Evolutionary conservation across 37 sponge, comb jelly and placozoan species (phyloP).

Genomic region (Oopsacas minuta): DNA sequence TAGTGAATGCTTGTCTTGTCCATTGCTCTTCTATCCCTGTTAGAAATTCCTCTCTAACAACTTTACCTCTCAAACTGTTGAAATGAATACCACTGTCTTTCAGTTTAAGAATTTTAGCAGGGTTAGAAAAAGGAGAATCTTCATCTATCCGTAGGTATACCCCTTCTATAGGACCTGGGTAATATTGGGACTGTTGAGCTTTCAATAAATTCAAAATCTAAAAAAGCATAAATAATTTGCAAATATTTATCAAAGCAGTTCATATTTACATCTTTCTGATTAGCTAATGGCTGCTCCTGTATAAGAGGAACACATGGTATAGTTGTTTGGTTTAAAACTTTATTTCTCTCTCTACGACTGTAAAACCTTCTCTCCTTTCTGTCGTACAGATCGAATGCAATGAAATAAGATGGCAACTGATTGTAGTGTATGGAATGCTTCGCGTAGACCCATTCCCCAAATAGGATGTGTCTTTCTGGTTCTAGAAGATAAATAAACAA

Average conservation of each 20-base stretch:
- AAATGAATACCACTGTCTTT: not conserved
- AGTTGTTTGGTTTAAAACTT: conserved; percentile 33
- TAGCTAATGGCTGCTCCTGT: conserved; percentile 29
- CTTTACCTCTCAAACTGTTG: conserved; percentile 36
- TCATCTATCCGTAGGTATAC: conserved; percentile 68
- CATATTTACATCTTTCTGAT: conserved; percentile 48
- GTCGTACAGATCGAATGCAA: conserved; percentile 72
- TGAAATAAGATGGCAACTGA: conserved; percentile 55
- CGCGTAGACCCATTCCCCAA: conserved; percentile 86
- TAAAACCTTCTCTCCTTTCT: conserved; percentile 29
- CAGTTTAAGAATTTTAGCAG: not conserved
- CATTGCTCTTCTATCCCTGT: conserved; percentile 80
- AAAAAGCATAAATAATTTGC: not conserved
- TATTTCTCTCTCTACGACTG: conserved; percentile 59
- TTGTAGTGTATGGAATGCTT: conserved; percentile 85
- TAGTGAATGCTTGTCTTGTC: conserved; percentile 69
- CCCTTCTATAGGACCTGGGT: conserved; percentile 78
- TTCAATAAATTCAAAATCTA: not conserved
- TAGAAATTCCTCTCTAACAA: conserved; percentile 73
- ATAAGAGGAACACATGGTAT: conserved; percentile 47
- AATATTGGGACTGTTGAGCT: conserved; percentile 24
- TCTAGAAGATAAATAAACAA: conserved; percentile 18
- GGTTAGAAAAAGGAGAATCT: conserved; percentile 14
- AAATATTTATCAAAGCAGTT: not conserved
- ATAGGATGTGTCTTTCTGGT: conserved; percentile 52